phyloP scores from a whole-genome alignment of 2,888 invertebrate genomes.

The Drosophila pseudotalamancana region DNA sequence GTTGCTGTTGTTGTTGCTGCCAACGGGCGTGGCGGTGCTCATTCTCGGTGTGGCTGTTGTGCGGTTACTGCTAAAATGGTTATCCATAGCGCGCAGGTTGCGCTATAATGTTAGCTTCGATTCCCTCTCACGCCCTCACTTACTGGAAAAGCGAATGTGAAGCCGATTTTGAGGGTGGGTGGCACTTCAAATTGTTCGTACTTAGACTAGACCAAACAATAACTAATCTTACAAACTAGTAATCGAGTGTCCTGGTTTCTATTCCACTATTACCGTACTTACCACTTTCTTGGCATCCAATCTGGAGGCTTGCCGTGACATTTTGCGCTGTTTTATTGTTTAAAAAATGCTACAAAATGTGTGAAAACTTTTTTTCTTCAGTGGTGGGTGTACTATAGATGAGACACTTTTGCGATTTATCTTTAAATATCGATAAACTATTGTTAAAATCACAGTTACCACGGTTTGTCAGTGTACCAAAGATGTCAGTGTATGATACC shows the following conservation, averaged over 20 bases:
- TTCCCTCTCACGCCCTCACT: conserved; percentile 58
- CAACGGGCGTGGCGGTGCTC: conserved; percentile 53
- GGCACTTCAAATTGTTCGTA: conserved; percentile 73
- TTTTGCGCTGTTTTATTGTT: conserved; percentile 44
- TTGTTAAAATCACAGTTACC: not conserved
- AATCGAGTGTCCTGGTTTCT: conserved; percentile 28
- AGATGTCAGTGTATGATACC: too few species aligned
- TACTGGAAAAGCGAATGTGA: conserved; percentile 84
- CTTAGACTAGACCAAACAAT: conserved; percentile 50
- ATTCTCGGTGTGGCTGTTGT: conserved; percentile 59
- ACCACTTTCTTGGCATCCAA: conserved; percentile 84
- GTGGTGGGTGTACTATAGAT: conserved; percentile 47
- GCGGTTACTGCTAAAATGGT: conserved; percentile 60
- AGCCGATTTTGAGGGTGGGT: conserved; percentile 82
- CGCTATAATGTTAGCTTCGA: conserved; percentile 37
- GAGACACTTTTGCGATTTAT: conserved; percentile 11
- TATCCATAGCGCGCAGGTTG: conserved; percentile 66
- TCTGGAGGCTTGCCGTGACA: conserved; percentile 83
- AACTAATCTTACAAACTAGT: conserved; percentile 65
- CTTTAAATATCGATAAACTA: conserved; percentile 8
- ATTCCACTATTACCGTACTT: conserved; percentile 62
- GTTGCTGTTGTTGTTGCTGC: conserved; percentile 26
- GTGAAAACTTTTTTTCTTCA: conserved; percentile 33
- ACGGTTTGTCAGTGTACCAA: not conserved
- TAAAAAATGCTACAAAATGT: conserved; percentile 18